These are phyloP conservation scores for Acleris sparsana DNA, from an alignment of 2,888 invertebrate genomes.

Conservation along the genomic window DNA sequence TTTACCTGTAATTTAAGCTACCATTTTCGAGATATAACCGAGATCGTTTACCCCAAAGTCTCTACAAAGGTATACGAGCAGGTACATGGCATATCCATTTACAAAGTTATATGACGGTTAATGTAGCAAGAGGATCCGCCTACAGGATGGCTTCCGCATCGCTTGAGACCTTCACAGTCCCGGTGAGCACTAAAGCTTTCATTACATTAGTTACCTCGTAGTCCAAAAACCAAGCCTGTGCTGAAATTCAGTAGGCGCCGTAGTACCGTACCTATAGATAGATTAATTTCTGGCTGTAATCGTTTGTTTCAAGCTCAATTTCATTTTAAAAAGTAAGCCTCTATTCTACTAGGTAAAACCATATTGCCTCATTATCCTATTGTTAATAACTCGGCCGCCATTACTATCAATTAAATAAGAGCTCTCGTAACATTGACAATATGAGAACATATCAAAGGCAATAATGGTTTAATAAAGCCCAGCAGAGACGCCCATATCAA, in stretches of 20 bases:
- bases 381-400: too few relatives aligned
- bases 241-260: constrained; percentile 9
- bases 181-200: constrained; percentile 20
- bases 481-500: too few relatives aligned
- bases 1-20: not conserved
- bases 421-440: too few relatives aligned
- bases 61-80: constrained; percentile 4
- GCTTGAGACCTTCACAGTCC: constrained; percentile 22
- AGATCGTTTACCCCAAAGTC: constrained; percentile 10
- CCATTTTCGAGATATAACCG: not conserved
- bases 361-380: too few relatives aligned
- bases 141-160: constrained; percentile 27
- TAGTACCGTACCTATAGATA: not conserved
- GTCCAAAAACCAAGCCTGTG: constrained; percentile 8
- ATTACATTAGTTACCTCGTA: constrained; percentile 24
- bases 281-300: constrained; percentile 12
- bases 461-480: too few relatives aligned
- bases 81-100: constrained; percentile 18
- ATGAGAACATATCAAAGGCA: too few relatives aligned
- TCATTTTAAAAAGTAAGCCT: too few relatives aligned
- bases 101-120: constrained; percentile 32
- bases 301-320: too few relatives aligned
- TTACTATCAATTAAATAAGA: too few relatives aligned
- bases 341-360: too few relatives aligned
- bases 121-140: constrained; percentile 28